Base-by-base conservation (phyloP, 2,888 invertebrate genomes). In the Monochamus alternatus region DNA sequence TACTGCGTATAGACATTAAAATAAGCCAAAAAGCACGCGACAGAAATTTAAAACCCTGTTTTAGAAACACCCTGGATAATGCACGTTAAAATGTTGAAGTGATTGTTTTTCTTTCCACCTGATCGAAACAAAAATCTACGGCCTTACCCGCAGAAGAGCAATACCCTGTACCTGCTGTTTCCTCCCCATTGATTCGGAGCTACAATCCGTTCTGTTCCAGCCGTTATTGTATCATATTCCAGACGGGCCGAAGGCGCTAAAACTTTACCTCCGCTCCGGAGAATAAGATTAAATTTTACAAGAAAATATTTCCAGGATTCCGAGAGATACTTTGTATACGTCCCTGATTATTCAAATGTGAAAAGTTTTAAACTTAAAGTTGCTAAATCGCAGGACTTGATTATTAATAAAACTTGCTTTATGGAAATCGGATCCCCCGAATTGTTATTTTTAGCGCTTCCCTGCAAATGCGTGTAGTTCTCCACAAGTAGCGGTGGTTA, bases 381-480 rank as follows among this genome's bases (percentile, higher is more conserved):
- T 80, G 75, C 77, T 78, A 81, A 82, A 82, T 81, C 81, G 81
- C 76, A 73, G 76, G 80, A 81, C 79, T 80, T 81, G 81, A 81
- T 82, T 82, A 82, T 81, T 81, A 81, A 81, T 82, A 82, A 81
- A 82, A 80, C 81, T 81, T 75, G 72, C 79, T 80, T 80, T 80
- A 79, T 80, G 79, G 80, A 81, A 80, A 81, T 78, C 68, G 62
- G 58, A 74, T 74, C 68, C 62, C 22, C 30, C 58, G 43, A 68
- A 68, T 68, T 68, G 68, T 68, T 68, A 58, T 68, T 68, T 68
- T 68, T 59, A 67, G 55, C n/a, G n/a, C 14, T 14, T 7, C 8
- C 0, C 22, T 55, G n/a, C 8, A 22, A 22, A 12, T 7, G 55
- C 14, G 14, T n/a, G 14, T 22, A 14, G 14, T 22, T 38, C 14